Conservation (phyloP, 2,797 vertebrate species). For the Tapera naevia region DNA sequence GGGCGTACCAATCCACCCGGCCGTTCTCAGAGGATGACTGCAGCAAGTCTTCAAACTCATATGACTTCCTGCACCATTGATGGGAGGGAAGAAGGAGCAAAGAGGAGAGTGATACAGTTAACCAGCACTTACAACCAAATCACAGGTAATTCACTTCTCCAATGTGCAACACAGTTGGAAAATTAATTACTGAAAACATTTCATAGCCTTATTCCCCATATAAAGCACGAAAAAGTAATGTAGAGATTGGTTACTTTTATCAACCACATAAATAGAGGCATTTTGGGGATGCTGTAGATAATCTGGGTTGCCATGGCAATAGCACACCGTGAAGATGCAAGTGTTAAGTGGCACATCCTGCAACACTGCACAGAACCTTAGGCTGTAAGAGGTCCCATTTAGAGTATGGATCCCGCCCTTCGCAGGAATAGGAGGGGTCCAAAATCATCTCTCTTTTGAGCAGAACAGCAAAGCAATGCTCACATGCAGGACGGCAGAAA, state of each 20-base stretch:
- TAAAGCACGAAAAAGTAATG: background rate
- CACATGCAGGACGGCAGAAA: background rate
- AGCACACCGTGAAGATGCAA: background rate
- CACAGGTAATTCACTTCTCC: background rate
- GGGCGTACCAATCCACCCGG: slow-evolving; percentile 91
- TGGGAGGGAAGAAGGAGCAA: background rate
- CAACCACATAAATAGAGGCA: background rate
- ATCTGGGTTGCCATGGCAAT: background rate
- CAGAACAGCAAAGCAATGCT: background rate
- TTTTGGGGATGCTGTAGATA: background rate
- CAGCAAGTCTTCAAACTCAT: slow-evolving; percentile 95
- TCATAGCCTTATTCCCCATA: background rate
- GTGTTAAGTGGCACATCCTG: background rate
- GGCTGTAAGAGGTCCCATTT: background rate
- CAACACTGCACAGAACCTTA: background rate
- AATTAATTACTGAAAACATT: background rate
- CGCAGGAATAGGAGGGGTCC: accelerated
- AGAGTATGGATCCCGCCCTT: background rate
- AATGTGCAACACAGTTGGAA: background rate
- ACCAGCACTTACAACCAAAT: background rate
- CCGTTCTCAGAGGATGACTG: slow-evolving; percentile 86
- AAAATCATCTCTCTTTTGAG: background rate
- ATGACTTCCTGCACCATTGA: slow-evolving; percentile 86
- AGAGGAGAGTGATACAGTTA: background rate
- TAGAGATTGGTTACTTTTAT: background rate